Percentiles rank a stretch among this genome's conserved stretches.
Evolutionary conservation across 2,888 invertebrate genomes (phyloP).

Genomic region (Rhagium mordax): DNA sequence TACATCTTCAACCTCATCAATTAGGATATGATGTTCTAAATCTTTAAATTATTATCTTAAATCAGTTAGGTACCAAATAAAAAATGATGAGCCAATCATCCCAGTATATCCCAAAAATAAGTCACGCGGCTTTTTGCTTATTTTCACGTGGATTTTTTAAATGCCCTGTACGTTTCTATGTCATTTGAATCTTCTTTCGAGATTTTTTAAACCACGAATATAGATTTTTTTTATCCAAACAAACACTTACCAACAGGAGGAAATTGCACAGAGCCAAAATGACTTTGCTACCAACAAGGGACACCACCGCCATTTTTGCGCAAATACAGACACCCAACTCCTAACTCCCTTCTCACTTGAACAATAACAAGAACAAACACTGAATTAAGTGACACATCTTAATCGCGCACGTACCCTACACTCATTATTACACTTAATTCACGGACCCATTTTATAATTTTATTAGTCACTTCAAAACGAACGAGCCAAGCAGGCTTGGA

Average conservation of each 20-base stretch:
- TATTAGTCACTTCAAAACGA: constrained; percentile 46
- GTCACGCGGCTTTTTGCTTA: too few species aligned
- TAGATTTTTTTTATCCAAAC: background rate
- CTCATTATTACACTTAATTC: constrained; percentile 47
- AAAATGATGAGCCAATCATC: too few species aligned
- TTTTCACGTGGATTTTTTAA: too few species aligned
- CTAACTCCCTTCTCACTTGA: constrained; percentile 32
- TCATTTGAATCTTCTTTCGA: too few species aligned
- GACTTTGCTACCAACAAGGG: constrained; percentile 75
- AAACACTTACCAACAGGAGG: constrained; percentile 75
- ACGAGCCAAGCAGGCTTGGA: constrained; percentile 20
- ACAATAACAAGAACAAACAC: constrained; percentile 34
- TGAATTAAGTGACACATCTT: constrained; percentile 45
- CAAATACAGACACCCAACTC: constrained; percentile 28
- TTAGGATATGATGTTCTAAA: too few species aligned
- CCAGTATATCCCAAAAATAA: too few species aligned
- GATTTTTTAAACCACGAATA: too few species aligned
- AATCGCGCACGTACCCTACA: constrained; percentile 39
- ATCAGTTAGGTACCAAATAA: too few species aligned
- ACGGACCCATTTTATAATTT: constrained; percentile 46
- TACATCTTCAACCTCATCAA: too few species aligned
- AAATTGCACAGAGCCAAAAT: constrained; percentile 80
- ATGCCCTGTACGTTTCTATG: too few species aligned
- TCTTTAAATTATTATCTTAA: too few species aligned
- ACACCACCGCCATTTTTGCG: constrained; percentile 59